phyloP scores from a whole-genome alignment of 2,888 invertebrate species.

The Junonia oenone region DNA sequence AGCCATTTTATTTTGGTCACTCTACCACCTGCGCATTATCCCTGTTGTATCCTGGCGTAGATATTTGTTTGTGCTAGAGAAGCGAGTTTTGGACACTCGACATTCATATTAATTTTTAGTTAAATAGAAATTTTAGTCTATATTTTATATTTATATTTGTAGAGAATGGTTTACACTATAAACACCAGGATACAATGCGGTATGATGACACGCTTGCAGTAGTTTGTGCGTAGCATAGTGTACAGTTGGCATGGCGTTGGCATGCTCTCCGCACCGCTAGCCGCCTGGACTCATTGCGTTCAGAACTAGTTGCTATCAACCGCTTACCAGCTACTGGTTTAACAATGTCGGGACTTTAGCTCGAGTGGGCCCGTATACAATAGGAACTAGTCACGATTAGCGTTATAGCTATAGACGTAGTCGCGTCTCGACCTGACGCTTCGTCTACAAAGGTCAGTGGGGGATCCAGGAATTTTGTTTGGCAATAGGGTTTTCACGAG shows the following conservation, averaged over 20 bases:
- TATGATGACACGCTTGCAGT: conserved; percentile 40
- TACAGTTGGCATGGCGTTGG: conserved; percentile 71
- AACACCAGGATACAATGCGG: conserved; percentile 38
- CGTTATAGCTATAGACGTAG: background rate
- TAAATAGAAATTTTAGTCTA: background rate
- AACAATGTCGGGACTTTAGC: conserved; percentile 27
- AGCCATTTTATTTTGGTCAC: conserved; percentile 55
- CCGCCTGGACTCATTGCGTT: conserved; percentile 53
- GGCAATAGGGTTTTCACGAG: too few relatives aligned
- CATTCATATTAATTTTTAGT: background rate
- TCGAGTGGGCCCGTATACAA: background rate
- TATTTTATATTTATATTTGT: too few relatives aligned
- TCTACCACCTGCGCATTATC: conserved; percentile 39
- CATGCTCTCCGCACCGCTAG: conserved; percentile 66
- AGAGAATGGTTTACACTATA: background rate
- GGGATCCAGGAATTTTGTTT: too few relatives aligned
- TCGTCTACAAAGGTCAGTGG: too few relatives aligned
- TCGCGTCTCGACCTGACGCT: background rate
- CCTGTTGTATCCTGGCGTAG: conserved; percentile 42
- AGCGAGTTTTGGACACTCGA: background rate
- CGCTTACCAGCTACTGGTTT: conserved; percentile 28
- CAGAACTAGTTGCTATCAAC: conserved; percentile 42
- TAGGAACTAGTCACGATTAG: conserved; percentile 1
- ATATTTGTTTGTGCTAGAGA: conserved; percentile 8
- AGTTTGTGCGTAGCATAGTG: conserved; percentile 46